phyloP scores from a whole-genome alignment of 2,113 vertebrate species.

The Anseranas semipalmata region DNA sequence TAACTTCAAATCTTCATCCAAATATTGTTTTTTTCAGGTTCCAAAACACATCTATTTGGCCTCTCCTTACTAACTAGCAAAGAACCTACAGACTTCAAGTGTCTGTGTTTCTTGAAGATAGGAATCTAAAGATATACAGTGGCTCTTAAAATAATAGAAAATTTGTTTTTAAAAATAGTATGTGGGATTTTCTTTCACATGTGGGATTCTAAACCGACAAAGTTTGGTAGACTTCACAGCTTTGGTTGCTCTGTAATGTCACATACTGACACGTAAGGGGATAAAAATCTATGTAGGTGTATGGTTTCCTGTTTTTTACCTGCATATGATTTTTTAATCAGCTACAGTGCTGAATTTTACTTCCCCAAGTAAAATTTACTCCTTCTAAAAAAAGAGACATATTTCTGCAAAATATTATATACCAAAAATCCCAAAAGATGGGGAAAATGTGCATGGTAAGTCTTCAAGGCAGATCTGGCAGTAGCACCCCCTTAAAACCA shows the following conservation, averaged over 20 bases:
- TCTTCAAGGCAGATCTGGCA: background rate
- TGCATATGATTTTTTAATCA: background rate
- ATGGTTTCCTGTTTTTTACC: background rate
- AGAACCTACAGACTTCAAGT: background rate
- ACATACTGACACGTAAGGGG: background rate
- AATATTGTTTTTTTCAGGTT: background rate
- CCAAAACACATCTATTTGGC: background rate
- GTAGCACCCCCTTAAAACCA: background rate
- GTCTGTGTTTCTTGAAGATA: background rate
- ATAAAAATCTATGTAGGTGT: fast-evolving
- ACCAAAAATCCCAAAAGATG: background rate
- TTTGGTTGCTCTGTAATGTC: background rate
- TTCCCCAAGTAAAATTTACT: background rate
- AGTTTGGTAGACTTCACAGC: background rate
- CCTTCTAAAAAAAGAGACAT: background rate
- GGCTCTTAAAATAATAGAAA: background rate
- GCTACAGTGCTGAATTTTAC: background rate
- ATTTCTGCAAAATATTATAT: background rate
- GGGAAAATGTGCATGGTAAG: background rate
- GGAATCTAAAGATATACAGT: background rate
- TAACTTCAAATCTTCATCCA: background rate
- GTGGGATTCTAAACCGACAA: background rate
- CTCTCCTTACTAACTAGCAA: background rate
- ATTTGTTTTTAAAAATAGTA: background rate
- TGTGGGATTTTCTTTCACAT: background rate